Evolutionary conservation across 2,888 invertebrate genomes (phyloP).

Genomic region (Bugula neritina): DNA sequence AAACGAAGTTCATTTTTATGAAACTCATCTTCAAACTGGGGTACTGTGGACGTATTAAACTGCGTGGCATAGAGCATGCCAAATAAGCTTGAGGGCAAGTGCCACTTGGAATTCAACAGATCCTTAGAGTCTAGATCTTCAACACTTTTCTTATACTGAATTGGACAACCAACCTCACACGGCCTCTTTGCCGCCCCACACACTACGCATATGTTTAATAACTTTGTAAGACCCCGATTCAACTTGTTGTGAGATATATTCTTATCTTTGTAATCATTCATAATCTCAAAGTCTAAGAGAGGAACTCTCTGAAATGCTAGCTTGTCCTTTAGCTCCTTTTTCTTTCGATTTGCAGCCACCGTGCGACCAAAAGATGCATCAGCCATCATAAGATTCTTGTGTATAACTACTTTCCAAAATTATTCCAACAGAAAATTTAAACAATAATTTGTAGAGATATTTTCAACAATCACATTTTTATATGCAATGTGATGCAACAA

Average conservation of each 20-base stretch:
- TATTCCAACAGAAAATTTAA: too few relatives aligned
- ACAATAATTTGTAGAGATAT: too few relatives aligned
- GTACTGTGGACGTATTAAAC: too few relatives aligned
- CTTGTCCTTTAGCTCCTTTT: constrained; percentile 1
- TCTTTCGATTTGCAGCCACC: background rate
- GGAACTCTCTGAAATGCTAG: constrained; percentile 7
- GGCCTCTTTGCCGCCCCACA: background rate
- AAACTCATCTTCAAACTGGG: background rate
- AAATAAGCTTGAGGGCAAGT: background rate
- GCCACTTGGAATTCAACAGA: background rate
- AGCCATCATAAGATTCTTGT: background rate
- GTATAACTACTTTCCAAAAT: too few relatives aligned
- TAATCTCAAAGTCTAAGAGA: background rate
- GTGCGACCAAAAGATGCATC: background rate
- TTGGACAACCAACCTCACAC: background rate
- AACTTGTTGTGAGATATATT: background rate
- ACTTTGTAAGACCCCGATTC: background rate
- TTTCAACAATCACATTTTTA: too few relatives aligned
- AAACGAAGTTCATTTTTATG: background rate
- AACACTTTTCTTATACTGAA: background rate
- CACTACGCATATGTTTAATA: background rate
- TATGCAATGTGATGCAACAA: too few relatives aligned
- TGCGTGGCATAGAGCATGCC: background rate
- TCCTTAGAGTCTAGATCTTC: background rate
- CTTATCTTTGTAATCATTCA: background rate